Evolutionary conservation across 2,797 vertebrate species (phyloP), one percentile per base, ranked within the genome.

Genomic region (Peromyscus attwateri): DNA sequence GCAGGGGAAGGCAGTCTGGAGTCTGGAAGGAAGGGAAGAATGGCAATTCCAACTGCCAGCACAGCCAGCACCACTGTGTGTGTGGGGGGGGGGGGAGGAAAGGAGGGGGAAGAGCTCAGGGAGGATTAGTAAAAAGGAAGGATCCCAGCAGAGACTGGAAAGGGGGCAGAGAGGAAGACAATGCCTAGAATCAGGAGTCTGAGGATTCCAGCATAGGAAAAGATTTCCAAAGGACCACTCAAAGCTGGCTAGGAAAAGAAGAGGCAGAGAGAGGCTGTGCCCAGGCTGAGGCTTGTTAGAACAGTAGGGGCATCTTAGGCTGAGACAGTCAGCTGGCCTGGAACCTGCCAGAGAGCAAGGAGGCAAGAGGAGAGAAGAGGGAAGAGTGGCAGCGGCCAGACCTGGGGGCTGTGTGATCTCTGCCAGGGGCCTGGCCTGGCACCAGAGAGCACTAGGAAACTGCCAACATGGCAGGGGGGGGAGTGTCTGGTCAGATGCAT

Each of bases 391-490:
- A 37, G 49, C 11, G 17, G 13, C 66, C 77, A 49, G 34, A 80
- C 25, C 8, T 0, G 23, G 23, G 17, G 57, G 6, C 43, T 40
- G 0, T 0, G 9, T 2, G 4, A n/a, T 52, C 43, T 21, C 16
- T 12, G 6, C 29, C 8, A 29, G 70, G n/a, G 89, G 19, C 23
- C 9, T 14, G 1, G 55, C 27, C n/a, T 81, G 27, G 52, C 71
- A 57, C 21, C 34, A 46, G 29, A 87, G 55, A 16, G 71, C 14
- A 27, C 37, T 9, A 0, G 87, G 68, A 43, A n/a, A 37, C 62
- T 76, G 2, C 77, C 1, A 5, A 3, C 6, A 4, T 4, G 46
- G 16, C 16, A 8, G 12, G 6, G 0, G 0, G 34, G 25, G 25
- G 12, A 1, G 9, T 14, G 21, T 34, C 40, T 37, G 60, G 23